Base-by-base conservation (phyloP, 2,113 vertebrate species). In the Xiphophorus maculatus region DNA sequence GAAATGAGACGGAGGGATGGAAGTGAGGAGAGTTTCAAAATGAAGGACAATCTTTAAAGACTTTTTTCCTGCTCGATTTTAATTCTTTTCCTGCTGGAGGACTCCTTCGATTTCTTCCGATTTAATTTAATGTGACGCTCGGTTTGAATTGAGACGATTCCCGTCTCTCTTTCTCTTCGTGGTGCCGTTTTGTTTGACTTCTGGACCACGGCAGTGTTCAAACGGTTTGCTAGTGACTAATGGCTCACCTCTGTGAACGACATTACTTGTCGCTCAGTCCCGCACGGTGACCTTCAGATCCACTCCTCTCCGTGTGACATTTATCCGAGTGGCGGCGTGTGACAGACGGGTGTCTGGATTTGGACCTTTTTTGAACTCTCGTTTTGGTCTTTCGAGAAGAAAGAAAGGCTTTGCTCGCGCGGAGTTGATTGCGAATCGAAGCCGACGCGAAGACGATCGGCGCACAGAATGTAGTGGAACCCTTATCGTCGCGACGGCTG, bases 111-210 rank as follows among this genome's bases (percentile, higher is more conserved):
- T 76, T 74, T 84, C 84, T 84, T 87, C 87, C 74, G 84, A 85
- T 86, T 86, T 91, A 68, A 92, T 88, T 90, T 93, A 87, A 93
- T 88, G 92, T 84, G 91, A 91, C 71, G 77, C 83, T 90, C 89
- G 82, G 73, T 93, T 93, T 93, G 88, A 91, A 89, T 89, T 79
- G 68, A 85, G 83, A 91, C 81, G 73, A 89, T 93, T 91, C 78
- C 10, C 17, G 22, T 58, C 25, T 22, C 17, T 22, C 22, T 37
- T 8, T 54, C 17, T n/a, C 25, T 58, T 48, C 5, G 44, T 87
- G 72, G 69, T 90, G 88, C 67, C 87, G 68, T 84, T 89, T 90
- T 89, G 69, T 86, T 68, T 51, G 74, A 83, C 62, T 76, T 67
- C 82, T 10, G 67, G 77, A 90, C 84, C 37, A 58, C 72, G 44